Evolutionary conservation across 2,113 vertebrate species (phyloP), one percentile per base, ranked within the genome.

Genomic region (Barbus barbus): DNA sequence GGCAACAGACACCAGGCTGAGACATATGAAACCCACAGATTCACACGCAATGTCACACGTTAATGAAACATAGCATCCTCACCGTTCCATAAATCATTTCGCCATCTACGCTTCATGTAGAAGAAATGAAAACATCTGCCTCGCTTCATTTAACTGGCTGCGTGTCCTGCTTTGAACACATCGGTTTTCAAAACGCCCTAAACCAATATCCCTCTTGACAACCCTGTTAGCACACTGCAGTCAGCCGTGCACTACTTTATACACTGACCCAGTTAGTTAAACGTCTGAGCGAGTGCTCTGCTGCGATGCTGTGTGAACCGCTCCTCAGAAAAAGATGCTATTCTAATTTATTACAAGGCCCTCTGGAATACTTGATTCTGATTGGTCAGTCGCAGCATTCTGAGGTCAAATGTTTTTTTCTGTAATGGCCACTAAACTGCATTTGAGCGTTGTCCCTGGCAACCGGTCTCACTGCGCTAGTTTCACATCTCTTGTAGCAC

Each of bases 1-100:
- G 93, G 93, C 94, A 95, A 96, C 95, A 89, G 92, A 95, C 95
- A 95, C 93, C 93, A 95, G 41, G 92, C 92, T 93, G 94, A 92
- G 94, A 93, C 93, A 95, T 92, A 88, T 90, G 93, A 96, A 93
- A 94, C 93, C 91, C 88, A 83, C 88, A 89, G 88, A 87, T 87
- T 89, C 86, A 56, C 87, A 78, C n/a, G n/a, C 83, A 84, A 65
- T 81, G 82, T 78, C 84, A 76, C 78, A 76, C 24, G 33, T 61
- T 83, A 46, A 83, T 41, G 69, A 60, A 87, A 83, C 82, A 84
- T 82, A 84, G 60, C 65, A 63, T 61, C 56, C 61, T 8, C 41
- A 14, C 26, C 60, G 9, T 67, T 81, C 24, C 61, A 81, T 69
- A 73, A 81, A 79, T 74, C 78, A 82, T 61, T 79, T 76, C 14